Conservation (phyloP, 2,797 vertebrate genomes). For the Propithecus perrieri region DNA sequence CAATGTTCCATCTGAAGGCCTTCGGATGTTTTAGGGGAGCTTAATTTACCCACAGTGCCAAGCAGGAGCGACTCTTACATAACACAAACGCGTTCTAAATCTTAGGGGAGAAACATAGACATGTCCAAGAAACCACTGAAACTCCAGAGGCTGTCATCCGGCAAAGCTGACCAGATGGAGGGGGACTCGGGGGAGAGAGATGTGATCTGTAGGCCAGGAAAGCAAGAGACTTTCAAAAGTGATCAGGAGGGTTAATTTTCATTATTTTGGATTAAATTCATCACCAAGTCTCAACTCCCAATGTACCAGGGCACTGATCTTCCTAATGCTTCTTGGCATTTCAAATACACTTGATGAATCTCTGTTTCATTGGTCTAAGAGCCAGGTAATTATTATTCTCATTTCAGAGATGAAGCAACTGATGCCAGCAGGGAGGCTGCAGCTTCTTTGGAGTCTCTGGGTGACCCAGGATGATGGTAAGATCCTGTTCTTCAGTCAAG, state of each 20-base stretch:
- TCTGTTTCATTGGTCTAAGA: not conserved
- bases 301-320: not conserved
- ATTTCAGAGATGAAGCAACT: constrained; percentile 36
- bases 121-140: not conserved
- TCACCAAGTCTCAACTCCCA: not conserved
- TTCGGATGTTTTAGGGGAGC: not conserved
- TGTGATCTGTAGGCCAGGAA: constrained; percentile 50
- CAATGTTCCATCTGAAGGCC: constrained; percentile 66
- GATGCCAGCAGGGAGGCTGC: not conserved
- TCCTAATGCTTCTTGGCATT: constrained; percentile 18
- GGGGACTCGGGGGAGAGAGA: not conserved
- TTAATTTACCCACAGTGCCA: constrained; percentile 36
- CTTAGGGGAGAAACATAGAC: not conserved
- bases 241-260: constrained; percentile 14
- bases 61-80: constrained; percentile 17
- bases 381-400: not conserved
- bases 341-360: constrained; percentile 39
- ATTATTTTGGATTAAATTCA: constrained; percentile 33
- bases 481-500: not conserved
- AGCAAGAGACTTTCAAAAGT: constrained; percentile 77
- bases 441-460: not conserved
- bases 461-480: not conserved
- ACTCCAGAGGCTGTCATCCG: constrained; percentile 50
- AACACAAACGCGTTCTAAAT: constrained; percentile 40
- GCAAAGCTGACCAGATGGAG: constrained; percentile 68